Evolutionary conservation across 2,888 invertebrate genomes (phyloP), one percentile per base, ranked within the genome.

Genomic region (Idaea straminata): DNA sequence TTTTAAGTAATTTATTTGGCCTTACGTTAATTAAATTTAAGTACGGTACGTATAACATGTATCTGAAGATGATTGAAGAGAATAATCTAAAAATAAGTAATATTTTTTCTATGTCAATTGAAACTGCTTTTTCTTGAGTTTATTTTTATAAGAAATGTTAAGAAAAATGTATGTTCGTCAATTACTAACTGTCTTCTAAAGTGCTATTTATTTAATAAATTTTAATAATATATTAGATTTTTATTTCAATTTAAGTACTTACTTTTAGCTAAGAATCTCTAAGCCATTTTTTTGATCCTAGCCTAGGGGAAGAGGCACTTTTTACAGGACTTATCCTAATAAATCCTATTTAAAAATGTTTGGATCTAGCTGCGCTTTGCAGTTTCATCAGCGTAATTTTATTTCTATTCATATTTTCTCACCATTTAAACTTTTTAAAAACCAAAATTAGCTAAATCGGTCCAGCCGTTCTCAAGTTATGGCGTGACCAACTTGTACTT

Each of bases 121-220:
- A 77, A 89, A 87, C 89, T 88, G 81, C 89, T 86, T 82, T 84
- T 89, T 90, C 90, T 91, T 91, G 83, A 77, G 74, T 77, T 78
- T 76, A 78, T 85, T 79, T 82, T 76, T 77, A 78, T 68, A 74
- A 78, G 85, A 88, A 86, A 77, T 79, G 78, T 82, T 88, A 91
- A 91, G 91, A 89, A 89, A 69, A 84, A 84, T 79, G 85, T 88
- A 87, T 81, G 88, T 90, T 86, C 83, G 70, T 59, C 35, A 62
- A 65, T 65, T 64, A 47, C 47, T 47, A 63, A 64, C 63, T 67
- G 59, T 66, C 66, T 64, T 66, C 35, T 62, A 47, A 35, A 66
- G 58, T 65, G 59, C 59, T 66, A 66, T 59, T 25, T 47, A 47
- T 47, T 59, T 25, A 59, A 15, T 63, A 64, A 66, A 70, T 63